Evolutionary conservation across 1,140 invertebrate species (phyloP), one percentile per base, ranked within the genome.

Genomic region (Ditylenchus dipsaci): DNA sequence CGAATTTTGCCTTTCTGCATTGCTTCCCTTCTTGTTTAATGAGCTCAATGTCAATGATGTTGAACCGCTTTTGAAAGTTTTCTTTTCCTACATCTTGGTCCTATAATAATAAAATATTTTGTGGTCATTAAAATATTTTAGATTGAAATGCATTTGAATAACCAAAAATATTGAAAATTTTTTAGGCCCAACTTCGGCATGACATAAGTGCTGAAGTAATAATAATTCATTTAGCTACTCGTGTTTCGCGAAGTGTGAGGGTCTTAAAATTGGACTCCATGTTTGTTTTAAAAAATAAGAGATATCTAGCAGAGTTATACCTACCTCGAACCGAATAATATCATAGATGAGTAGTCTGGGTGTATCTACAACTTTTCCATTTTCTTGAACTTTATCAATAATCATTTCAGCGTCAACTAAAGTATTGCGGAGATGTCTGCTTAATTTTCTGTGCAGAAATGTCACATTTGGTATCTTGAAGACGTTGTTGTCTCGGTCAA

Each of bases 331-430:
- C 80, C 87, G 88, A 9, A 99, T 88, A 47, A 97, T 90, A 82
- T 99, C 96, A 80, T 99, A 99, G 8, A 93, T 91, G 45, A 99
- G 87, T 83, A 92, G 97, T 57, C 95, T 87, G 0, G 93, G 91
- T n/a, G 63, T 63, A 33, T 61, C 29, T 49, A 43, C 47, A 73
- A 90, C 89, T 33, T 88, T 80, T 63, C 81, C 75, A 19, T 19
- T 53, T 0, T 88, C 90, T 23, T 89, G 85, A 1, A 88, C 88
- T 84, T 89, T 90, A 82, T 93, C 92, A 69, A 96, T 90, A 13
- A 97, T 92, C 92, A 95, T 93, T 88, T 95, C 92, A 88, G 90
- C 77, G 87, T 99, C 96, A 17, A 98, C 79, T 15, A 98, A 85
- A 0, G 95, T 97, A 78, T 93, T 61, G 7, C 30, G 33, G 33